These are phyloP conservation scores for Elephas maximus DNA, from an alignment of 2,113 vertebrate genomes.

Conservation along the genomic window DNA sequence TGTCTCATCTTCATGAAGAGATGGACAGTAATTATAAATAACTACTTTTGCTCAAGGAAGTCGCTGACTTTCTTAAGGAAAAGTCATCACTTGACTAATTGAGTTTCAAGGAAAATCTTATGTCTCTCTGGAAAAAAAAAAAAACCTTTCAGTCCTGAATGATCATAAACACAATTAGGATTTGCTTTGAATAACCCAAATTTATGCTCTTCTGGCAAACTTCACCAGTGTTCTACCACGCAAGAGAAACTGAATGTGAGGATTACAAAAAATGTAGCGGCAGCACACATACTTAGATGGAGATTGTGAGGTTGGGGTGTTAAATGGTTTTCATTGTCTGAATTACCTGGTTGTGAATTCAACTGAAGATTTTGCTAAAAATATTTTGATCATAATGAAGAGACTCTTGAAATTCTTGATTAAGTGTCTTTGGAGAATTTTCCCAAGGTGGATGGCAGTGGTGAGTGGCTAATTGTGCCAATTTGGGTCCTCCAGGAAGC, in stretches of 20 bases:
- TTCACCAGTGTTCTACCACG: background rate
- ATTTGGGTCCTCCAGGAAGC: slow-evolving; percentile 59
- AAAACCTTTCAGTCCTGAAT: background rate
- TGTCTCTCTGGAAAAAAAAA: background rate
- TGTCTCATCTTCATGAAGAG: slow-evolving; percentile 17
- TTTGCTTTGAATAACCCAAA: background rate
- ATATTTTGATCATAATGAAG: slow-evolving; percentile 66
- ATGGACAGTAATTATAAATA: background rate
- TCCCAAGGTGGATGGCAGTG: background rate
- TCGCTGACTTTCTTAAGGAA: slow-evolving; percentile 11
- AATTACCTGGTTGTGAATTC: slow-evolving; percentile 51
- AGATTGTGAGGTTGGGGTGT: background rate
- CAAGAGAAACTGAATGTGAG: background rate
- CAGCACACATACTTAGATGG: background rate
- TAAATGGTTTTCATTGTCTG: slow-evolving; percentile 43
- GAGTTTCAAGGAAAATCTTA: slow-evolving; percentile 45
- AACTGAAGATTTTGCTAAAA: slow-evolving; percentile 46
- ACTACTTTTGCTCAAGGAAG: slow-evolving; percentile 20
- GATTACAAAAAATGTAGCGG: background rate
- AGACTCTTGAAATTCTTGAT: slow-evolving; percentile 72
- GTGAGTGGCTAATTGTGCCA: slow-evolving; percentile 61
- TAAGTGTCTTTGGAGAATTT: slow-evolving; percentile 68
- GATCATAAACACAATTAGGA: slow-evolving; percentile 4
- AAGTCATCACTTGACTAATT: slow-evolving; percentile 15
- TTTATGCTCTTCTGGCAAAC: background rate